Conservation (phyloP, 2,888 invertebrate species). For the Aquatica leii region DNA sequence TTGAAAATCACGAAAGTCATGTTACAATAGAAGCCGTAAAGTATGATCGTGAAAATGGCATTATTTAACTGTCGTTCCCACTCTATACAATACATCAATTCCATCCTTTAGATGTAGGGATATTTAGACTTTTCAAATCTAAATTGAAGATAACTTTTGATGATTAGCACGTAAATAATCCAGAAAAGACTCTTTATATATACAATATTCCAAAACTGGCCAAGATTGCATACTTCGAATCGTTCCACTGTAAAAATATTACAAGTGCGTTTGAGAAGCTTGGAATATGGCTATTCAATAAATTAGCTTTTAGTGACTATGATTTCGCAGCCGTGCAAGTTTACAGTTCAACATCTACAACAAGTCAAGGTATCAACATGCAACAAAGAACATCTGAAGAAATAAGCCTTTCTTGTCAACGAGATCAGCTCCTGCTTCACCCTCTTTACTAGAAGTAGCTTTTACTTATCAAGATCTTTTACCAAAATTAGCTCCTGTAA, state of each 20-base stretch:
- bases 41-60: no score
- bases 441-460: no score
- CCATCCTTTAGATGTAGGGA: neutral
- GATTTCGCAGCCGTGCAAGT: neutral
- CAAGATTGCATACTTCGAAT: neutral
- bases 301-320: neutral
- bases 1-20: no score
- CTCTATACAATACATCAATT: no score
- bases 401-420: neutral
- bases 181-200: neutral
- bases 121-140: no score
- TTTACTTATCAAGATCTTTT: no score
- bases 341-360: neutral
- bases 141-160: no score
- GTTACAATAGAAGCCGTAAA: no score
- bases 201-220: neutral
- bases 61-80: no score
- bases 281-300: neutral
- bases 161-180: conserved; percentile 1
- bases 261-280: conserved; percentile 4
- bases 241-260: conserved; percentile 2
- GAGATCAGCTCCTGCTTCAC: neutral
- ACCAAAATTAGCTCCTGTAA: no score
- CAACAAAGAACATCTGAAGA: neutral
- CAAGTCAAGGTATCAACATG: no score